A percentile compares a stretch with the other conserved stretches of the same genome.
phyloP scores from a whole-genome alignment of 2,797 vertebrate genomes.

The Eurystomus glaucurus region DNA sequence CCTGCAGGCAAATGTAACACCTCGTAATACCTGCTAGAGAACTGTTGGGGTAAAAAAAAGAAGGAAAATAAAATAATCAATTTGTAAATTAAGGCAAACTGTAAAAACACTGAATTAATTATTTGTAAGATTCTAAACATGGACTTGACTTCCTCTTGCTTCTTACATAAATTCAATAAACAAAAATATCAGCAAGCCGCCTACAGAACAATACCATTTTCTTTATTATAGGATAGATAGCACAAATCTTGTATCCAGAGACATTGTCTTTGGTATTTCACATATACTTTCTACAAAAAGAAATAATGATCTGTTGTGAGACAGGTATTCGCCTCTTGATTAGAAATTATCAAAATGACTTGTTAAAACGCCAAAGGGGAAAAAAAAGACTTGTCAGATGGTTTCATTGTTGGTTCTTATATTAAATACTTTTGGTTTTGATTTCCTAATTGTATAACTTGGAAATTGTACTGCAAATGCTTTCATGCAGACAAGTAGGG shows the following conservation, averaged over 20 bases:
- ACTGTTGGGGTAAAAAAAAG: not conserved
- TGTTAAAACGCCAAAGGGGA: not conserved
- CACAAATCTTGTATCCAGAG: not conserved
- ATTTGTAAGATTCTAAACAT: not conserved
- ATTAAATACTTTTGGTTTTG: not conserved
- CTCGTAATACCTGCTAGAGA: not conserved
- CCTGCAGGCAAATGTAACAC: not conserved
- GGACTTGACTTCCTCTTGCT: not conserved
- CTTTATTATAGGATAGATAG: not conserved
- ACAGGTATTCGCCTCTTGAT: not conserved
- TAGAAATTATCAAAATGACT: not conserved
- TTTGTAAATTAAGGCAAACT: not conserved
- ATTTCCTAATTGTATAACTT: not conserved
- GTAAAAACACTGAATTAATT: not conserved
- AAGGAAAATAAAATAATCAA: not conserved
- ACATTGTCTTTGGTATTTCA: not conserved
- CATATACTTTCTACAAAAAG: not conserved
- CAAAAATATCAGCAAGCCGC: not conserved
- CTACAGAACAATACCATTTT: not conserved
- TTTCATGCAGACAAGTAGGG: not conserved
- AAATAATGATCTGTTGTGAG: not conserved
- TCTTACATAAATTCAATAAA: not conserved
- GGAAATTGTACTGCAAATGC: not conserved
- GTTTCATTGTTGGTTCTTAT: not conserved
- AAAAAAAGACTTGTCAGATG: not conserved